Conservation (phyloP, 2,888 invertebrate species). For the Elmis aenea region DNA sequence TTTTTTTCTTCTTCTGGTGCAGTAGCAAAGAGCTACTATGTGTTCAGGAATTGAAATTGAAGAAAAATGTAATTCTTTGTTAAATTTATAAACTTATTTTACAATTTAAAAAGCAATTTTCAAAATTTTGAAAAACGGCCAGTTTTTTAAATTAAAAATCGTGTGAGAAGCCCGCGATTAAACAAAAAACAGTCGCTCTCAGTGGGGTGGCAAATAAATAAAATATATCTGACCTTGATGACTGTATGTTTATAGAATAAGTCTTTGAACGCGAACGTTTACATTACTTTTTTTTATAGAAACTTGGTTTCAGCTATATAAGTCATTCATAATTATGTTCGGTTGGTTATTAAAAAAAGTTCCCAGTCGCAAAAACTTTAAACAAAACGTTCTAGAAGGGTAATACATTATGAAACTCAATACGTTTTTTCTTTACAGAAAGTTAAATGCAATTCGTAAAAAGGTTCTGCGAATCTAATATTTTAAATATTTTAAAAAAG, state of each 20-base stretch:
- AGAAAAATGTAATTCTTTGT: not conserved
- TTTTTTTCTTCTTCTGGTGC: no score
- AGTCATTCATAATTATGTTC: not conserved
- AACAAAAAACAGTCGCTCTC: constrained; percentile 3
- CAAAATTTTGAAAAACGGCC: no score
- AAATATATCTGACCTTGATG: constrained; percentile 6
- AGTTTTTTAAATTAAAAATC: constrained; percentile 9
- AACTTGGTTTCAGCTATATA: constrained; percentile 10
- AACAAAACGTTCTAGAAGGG: no score
- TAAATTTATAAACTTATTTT: constrained; percentile 1
- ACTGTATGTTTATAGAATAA: constrained; percentile 4
- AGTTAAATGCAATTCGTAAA: no score
- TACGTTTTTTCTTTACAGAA: no score
- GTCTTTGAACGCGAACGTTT: constrained; percentile 10
- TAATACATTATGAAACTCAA: no score
- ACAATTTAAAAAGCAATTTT: no score
- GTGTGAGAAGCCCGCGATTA: constrained; percentile 1
- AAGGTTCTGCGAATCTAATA: no score
- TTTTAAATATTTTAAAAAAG: no score
- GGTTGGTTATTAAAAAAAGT: not conserved
- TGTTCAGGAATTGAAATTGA: no score
- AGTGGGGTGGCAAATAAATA: not conserved
- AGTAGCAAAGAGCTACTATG: no score
- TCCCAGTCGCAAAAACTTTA: no score
- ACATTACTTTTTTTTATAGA: constrained; percentile 2